Percentiles rank a stretch among this genome's conserved stretches.
These are phyloP conservation scores for Pseudonaja textilis DNA, from an alignment of 2,113 vertebrate genomes.

Conservation along the genomic window DNA sequence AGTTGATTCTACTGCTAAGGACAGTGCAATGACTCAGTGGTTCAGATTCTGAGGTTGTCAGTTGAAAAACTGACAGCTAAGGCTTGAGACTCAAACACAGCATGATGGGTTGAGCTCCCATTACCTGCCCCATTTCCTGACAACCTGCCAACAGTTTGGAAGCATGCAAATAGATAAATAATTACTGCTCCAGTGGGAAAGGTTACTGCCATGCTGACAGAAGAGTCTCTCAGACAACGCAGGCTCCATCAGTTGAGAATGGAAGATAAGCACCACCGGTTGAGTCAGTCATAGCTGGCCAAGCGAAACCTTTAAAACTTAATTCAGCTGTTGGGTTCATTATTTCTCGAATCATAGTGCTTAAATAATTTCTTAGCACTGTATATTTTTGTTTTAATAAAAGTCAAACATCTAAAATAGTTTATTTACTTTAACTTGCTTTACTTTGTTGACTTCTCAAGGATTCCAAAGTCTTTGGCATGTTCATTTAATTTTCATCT, in stretches of 20 bases:
- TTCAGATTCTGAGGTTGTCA: neutral
- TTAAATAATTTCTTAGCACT: conserved; percentile 55
- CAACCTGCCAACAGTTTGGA: neutral
- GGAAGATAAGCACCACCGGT: neutral
- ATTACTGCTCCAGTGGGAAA: neutral
- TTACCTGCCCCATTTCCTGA: neutral
- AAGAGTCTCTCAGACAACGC: neutral
- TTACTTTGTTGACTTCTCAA: conserved; percentile 45
- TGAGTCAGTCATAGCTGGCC: neutral
- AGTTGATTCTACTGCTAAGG: conserved; percentile 58
- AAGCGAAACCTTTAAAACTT: neutral
- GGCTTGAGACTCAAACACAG: neutral
- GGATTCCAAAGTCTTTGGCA: conserved; percentile 49
- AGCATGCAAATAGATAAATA: neutral
- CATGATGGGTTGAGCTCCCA: neutral
- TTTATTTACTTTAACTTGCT: conserved; percentile 56
- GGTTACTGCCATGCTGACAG: neutral
- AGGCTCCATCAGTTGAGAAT: neutral
- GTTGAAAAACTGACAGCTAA: neutral
- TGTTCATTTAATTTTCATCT: conserved; percentile 46
- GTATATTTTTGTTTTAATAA: conserved; percentile 53
- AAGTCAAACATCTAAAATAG: conserved; percentile 41
- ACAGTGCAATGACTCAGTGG: neutral
- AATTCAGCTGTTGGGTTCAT: conserved; percentile 59
- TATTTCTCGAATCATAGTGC: conserved; percentile 66